phyloP scores from a whole-genome alignment of 2,113 vertebrate genomes.

The Dendropsophus ebraccatus region DNA sequence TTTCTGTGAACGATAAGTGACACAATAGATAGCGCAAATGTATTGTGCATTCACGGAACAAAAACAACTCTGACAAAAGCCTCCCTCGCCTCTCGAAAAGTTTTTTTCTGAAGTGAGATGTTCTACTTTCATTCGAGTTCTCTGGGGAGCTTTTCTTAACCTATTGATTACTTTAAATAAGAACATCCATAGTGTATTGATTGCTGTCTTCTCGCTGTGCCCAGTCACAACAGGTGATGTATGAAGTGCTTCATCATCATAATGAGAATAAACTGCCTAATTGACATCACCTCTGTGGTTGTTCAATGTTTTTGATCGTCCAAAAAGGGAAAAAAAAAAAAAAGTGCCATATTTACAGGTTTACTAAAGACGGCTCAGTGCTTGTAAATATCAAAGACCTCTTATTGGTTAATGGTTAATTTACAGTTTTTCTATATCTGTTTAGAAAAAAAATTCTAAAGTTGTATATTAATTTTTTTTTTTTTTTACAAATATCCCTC shows the following conservation, averaged over 20 bases:
- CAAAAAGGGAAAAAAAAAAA: constrained; percentile 24
- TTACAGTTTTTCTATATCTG: neutral
- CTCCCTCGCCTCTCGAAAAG: constrained; percentile 32
- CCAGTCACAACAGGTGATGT: constrained; percentile 55
- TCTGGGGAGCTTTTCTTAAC: constrained; percentile 59
- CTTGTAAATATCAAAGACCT: neutral
- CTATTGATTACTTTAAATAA: constrained; percentile 60
- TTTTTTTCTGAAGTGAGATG: constrained; percentile 57
- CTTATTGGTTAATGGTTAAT: neutral
- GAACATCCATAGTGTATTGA: constrained; percentile 59
- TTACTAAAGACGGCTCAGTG: constrained; percentile 1
- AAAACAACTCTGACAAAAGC: constrained; percentile 50
- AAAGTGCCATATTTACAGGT: constrained; percentile 13
- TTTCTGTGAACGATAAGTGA: constrained; percentile 22
- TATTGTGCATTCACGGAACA: constrained; percentile 35
- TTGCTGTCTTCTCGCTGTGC: constrained; percentile 51
- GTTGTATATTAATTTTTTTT: too few species aligned
- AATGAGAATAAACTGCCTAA: constrained; percentile 57
- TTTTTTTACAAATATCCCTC: too few species aligned
- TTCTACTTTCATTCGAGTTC: constrained; percentile 53
- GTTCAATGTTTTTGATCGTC: constrained; percentile 44
- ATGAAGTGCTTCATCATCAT: constrained; percentile 57
- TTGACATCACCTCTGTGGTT: constrained; percentile 54
- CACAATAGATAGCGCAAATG: constrained; percentile 41
- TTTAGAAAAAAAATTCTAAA: neutral